phyloP scores from a whole-genome alignment of 2,113 vertebrate species.

The Eurypyga helias region DNA sequence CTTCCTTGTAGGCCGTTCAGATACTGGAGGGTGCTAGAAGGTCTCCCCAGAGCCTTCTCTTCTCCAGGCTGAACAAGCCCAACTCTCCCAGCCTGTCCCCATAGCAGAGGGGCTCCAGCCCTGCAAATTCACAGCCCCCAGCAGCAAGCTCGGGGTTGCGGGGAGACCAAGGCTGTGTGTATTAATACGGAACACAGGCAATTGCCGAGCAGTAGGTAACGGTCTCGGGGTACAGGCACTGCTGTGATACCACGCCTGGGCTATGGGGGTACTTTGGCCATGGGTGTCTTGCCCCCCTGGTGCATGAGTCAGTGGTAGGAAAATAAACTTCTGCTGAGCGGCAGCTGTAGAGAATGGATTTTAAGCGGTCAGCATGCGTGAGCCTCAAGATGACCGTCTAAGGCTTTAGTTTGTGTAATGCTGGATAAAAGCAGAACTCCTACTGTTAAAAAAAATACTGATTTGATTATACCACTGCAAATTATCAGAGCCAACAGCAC shows the following conservation, averaged over 20 bases:
- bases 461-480: neutral
- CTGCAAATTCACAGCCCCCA: neutral
- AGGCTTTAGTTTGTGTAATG: neutral
- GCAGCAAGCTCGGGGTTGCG: neutral
- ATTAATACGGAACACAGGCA: neutral
- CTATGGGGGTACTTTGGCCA: fast-evolving
- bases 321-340: neutral
- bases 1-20: too few relatives aligned
- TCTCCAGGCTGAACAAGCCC: too few relatives aligned
- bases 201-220: too few relatives aligned
- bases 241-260: fast-evolving
- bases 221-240: neutral
- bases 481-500: neutral
- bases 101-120: too few relatives aligned
- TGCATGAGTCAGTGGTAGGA: neutral
- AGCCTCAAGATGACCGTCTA: too few relatives aligned
- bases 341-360: constrained; percentile 2
- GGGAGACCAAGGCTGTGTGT: fast-evolving
- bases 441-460: neutral
- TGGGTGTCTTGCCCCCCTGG: fast-evolving
- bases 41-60: too few relatives aligned
- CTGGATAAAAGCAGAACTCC: neutral
- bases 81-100: too few relatives aligned
- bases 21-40: too few relatives aligned
- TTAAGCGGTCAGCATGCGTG: neutral